phyloP scores from a whole-genome alignment of 2,797 vertebrate species.

The Echiichthys vipera region DNA sequence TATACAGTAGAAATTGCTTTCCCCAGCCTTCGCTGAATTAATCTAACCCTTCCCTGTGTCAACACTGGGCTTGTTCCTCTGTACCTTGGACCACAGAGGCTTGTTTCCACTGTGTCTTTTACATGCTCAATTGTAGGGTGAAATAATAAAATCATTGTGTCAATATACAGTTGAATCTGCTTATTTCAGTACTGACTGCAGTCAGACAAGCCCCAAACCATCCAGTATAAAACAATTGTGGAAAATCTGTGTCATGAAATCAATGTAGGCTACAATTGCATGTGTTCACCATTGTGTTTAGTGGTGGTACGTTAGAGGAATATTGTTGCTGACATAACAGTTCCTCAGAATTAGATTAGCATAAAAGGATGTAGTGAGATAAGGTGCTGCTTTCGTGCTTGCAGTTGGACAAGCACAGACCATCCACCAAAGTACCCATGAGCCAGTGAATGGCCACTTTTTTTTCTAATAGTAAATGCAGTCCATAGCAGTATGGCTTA shows the following conservation, averaged over 20 bases:
- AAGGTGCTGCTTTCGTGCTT: constrained; percentile 31
- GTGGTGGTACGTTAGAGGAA: background rate
- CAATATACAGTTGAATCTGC: constrained; percentile 41
- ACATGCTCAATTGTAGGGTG: constrained; percentile 31
- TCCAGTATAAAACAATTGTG: background rate
- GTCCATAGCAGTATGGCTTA: constrained; percentile 9
- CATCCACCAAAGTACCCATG: background rate
- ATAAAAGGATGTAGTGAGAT: constrained; percentile 40
- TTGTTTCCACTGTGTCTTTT: constrained; percentile 43
- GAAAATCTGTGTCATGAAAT: constrained; percentile 22
- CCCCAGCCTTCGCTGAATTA: constrained; percentile 37
- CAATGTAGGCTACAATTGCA: background rate
- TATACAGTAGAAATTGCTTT: constrained; percentile 51
- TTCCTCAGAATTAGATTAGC: constrained; percentile 42
- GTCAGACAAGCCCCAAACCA: constrained; percentile 8
- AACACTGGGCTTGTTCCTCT: constrained; percentile 61
- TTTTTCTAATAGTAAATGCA: constrained; percentile 10
- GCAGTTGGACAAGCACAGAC: constrained; percentile 13
- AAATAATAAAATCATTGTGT: constrained; percentile 52
- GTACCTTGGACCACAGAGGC: constrained; percentile 56
- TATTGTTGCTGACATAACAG: constrained; percentile 21
- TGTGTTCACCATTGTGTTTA: constrained; percentile 15
- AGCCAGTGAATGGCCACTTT: constrained; percentile 19
- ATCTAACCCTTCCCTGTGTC: constrained; percentile 69
- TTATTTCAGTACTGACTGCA: constrained; percentile 14